Conservation (phyloP, 2,797 vertebrate species). For the Meriones psammophilus region DNA sequence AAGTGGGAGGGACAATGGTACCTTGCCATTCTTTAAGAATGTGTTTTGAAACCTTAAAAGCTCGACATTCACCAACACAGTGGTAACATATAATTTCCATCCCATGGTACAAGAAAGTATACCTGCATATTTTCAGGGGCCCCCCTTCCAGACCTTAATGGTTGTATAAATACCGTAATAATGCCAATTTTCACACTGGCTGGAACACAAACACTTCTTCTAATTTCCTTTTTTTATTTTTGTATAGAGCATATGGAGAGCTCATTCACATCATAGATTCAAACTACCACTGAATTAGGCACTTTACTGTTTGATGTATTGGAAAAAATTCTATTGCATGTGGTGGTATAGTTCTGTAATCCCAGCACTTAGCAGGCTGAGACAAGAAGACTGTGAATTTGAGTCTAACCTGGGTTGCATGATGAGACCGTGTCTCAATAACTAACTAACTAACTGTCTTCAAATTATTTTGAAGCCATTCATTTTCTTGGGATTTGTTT, state of each 20-base stretch:
- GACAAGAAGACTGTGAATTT: background rate
- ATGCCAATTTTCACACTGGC: slow-evolving; percentile 49
- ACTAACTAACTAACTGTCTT: background rate
- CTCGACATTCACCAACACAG: slow-evolving; percentile 65
- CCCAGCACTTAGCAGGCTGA: background rate
- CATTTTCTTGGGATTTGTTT: background rate
- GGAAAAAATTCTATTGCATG: background rate
- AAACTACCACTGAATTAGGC: background rate
- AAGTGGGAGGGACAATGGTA: slow-evolving; percentile 2
- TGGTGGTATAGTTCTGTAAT: background rate
- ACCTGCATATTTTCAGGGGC: slow-evolving; percentile 57
- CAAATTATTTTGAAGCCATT: background rate
- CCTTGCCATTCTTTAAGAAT: slow-evolving; percentile 60
- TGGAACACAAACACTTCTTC: slow-evolving; percentile 32
- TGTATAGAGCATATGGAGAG: background rate
- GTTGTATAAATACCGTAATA: slow-evolving; percentile 59
- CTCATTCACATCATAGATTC: slow-evolving; percentile 36
- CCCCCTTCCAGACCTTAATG: slow-evolving; percentile 58
- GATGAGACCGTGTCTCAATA: background rate
- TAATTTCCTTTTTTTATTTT: slow-evolving; percentile 73
- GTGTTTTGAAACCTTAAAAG: slow-evolving; percentile 52
- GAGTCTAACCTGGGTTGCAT: background rate
- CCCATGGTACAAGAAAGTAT: slow-evolving; percentile 35
- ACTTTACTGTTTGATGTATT: slow-evolving; percentile 57
- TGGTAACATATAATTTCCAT: slow-evolving; percentile 70